phyloP scores from a whole-genome alignment of 1,140 invertebrate genomes.

The Euwallacea similis region DNA sequence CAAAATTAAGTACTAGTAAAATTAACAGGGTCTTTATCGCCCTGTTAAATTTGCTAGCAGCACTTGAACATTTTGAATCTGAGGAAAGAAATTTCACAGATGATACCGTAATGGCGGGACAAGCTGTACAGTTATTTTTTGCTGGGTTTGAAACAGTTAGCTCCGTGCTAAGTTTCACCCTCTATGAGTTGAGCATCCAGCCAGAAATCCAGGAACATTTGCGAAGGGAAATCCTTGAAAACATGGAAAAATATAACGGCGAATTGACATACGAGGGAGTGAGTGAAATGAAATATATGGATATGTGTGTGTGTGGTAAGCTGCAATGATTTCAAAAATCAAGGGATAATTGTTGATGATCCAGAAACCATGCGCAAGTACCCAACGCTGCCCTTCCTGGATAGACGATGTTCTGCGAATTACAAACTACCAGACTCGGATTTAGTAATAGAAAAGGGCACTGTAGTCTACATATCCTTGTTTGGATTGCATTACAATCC shows the following conservation, averaged over 20 bases:
- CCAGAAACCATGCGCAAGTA: constrained; percentile 59
- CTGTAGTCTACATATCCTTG: constrained; percentile 55
- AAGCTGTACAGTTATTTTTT: constrained; percentile 56
- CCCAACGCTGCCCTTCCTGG: constrained; percentile 55
- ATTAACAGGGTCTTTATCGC: no score
- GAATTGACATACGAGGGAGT: constrained; percentile 52
- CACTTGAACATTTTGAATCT: neutral
- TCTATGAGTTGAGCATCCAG: constrained; percentile 57
- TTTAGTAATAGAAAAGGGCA: constrained; percentile 52
- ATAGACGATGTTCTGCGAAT: constrained; percentile 54
- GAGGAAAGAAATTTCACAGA: neutral
- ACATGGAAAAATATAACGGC: constrained; percentile 36
- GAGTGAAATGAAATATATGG: constrained; percentile 24
- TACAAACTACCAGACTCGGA: constrained; percentile 56
- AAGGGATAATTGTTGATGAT: constrained; percentile 4
- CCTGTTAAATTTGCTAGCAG: neutral
- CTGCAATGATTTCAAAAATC: neutral
- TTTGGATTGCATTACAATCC: constrained; percentile 49
- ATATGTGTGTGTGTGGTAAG: constrained; percentile 13
- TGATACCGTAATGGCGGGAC: constrained; percentile 8
- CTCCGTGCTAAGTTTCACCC: constrained; percentile 10
- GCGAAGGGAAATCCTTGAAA: constrained; percentile 48
- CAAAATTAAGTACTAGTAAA: no score
- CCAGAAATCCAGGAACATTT: constrained; percentile 56
- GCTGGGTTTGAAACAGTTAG: constrained; percentile 30